These are phyloP conservation scores for Turritopsis rubra DNA, from an alignment of 30 jellyfish, hydroid and myxozoan species.

Conservation along the genomic window DNA sequence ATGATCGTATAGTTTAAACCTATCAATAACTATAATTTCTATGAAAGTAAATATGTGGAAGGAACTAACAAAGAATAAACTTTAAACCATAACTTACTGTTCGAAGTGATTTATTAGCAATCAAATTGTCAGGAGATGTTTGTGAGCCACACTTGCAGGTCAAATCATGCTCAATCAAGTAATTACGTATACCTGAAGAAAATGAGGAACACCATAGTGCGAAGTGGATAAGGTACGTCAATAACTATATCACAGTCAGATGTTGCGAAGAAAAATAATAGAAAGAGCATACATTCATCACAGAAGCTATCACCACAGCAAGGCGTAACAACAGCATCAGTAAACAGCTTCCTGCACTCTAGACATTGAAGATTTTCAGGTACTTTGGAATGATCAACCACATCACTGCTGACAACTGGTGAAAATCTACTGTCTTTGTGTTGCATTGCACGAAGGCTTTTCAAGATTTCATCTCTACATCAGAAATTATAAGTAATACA, in stretches of 20 bases:
- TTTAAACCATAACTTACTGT: constrained; percentile 16
- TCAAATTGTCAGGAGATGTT: constrained; percentile 91
- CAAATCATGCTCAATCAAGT: constrained; percentile 81
- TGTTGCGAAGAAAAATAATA: too few species aligned
- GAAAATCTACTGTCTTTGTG: constrained; percentile 30
- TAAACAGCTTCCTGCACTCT: constrained; percentile 71
- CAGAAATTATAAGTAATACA: not conserved
- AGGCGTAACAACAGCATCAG: constrained; percentile 95
- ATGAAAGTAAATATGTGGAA: not conserved
- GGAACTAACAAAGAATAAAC: not conserved
- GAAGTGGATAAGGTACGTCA: too few species aligned
- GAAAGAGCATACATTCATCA: constrained; percentile 79
- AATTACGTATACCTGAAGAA: constrained; percentile 73
- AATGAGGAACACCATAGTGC: not conserved
- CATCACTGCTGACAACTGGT: constrained; percentile 90
- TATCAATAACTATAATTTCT: too few species aligned
- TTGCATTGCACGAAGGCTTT: constrained; percentile 40
- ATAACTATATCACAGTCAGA: too few species aligned
- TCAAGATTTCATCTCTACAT: constrained; percentile 26
- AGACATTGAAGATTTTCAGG: constrained; percentile 96
- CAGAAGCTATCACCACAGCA: constrained; percentile 99
- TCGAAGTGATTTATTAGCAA: constrained; percentile 87
- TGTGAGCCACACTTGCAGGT: constrained; percentile 77
- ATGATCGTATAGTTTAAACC: too few species aligned
- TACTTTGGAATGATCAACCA: constrained; percentile 53